Evolutionary conservation across 2,797 vertebrate species (phyloP).

Genomic region (Galago senegalensis): DNA sequence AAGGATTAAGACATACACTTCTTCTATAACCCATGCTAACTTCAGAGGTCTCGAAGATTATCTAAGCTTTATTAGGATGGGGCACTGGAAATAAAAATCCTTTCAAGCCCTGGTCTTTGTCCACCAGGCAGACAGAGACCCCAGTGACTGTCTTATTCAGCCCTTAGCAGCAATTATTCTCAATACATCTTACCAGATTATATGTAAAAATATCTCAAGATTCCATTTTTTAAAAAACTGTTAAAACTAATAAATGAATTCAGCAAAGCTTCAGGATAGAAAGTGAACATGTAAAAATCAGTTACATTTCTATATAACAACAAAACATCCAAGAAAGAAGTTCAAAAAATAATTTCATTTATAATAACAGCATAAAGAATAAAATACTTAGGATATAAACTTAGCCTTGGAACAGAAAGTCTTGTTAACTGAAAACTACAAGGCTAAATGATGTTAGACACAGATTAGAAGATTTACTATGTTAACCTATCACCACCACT

Average conservation of each 20-base stretch:
- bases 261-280: conserved; percentile 15
- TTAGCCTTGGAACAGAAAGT: neutral
- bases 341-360: neutral
- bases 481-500: neutral
- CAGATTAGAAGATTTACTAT: neutral
- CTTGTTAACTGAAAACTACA: neutral
- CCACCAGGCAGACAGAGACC: neutral
- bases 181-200: conserved; percentile 30
- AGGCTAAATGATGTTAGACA: neutral
- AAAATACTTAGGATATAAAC: neutral
- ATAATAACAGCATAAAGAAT: neutral
- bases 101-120: neutral
- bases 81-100: neutral
- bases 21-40: conserved; percentile 10
- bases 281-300: neutral
- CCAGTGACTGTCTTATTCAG: neutral
- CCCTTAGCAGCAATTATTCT: neutral
- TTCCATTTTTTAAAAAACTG: neutral
- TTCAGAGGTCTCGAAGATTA: conserved; percentile 16
- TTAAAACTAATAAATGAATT: conserved; percentile 50
- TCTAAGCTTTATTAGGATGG: conserved; percentile 15
- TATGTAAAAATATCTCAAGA: neutral
- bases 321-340: neutral
- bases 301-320: neutral
- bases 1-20: conserved; percentile 40